Evolutionary conservation across 2,797 vertebrate species (phyloP).

Genomic region (Aldrovandia affinis): DNA sequence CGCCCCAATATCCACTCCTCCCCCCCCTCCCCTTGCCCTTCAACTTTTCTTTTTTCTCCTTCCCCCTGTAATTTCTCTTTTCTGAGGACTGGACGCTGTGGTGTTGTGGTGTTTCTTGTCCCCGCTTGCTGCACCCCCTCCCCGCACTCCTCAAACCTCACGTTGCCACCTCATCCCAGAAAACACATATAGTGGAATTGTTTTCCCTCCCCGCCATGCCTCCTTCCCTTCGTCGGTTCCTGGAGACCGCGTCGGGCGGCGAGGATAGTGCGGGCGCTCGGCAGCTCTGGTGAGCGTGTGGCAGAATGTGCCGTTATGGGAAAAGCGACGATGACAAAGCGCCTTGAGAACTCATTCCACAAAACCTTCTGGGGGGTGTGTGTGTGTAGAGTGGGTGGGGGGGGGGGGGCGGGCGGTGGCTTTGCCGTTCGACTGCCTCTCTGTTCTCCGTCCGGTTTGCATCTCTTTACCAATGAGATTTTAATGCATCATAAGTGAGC

Average conservation of each 20-base stretch:
- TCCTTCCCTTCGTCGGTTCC: background rate
- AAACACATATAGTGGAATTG: background rate
- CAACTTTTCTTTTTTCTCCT: conserved; percentile 35
- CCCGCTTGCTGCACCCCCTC: background rate
- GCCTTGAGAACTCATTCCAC: background rate
- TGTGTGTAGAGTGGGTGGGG: too few species aligned
- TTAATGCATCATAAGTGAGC: conserved; percentile 71
- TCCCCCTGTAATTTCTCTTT: conserved; percentile 8
- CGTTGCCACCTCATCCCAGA: background rate
- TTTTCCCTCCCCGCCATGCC: background rate
- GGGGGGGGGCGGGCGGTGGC: too few species aligned
- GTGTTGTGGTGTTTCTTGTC: too few species aligned
- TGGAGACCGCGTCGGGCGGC: background rate
- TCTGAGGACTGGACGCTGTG: background rate
- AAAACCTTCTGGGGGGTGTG: too few species aligned
- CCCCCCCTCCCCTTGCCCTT: conserved; percentile 7
- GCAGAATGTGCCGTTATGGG: background rate
- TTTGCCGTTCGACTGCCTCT: too few species aligned
- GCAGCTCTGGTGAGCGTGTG: background rate
- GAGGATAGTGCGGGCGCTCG: background rate
- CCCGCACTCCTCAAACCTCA: background rate
- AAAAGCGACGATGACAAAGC: background rate
- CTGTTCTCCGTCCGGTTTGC: too few species aligned
- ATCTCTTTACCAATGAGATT: conserved; percentile 72
- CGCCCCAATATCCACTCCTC: conserved; percentile 32